Evolutionary conservation across 23 tunicate species (phyloP).

Genomic region (Halocynthia aurantium): DNA sequence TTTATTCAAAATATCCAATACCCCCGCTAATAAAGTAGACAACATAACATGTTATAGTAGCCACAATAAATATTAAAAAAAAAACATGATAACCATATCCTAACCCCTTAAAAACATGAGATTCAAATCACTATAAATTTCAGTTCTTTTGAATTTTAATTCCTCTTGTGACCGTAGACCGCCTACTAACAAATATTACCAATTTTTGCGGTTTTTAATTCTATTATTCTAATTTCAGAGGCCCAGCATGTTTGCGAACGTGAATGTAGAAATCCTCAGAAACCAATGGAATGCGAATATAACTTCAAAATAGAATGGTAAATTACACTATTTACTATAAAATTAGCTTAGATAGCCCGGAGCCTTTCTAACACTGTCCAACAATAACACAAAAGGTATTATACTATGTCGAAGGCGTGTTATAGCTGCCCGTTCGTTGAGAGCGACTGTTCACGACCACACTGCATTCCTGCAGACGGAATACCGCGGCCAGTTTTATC

Average conservation of each 20-base stretch:
- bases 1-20: too few relatives aligned
- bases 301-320: constrained; percentile 82
- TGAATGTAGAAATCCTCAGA: constrained; percentile 23
- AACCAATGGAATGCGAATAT: constrained; percentile 56
- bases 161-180: too few relatives aligned
- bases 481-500: constrained; percentile 51
- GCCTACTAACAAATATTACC: too few relatives aligned
- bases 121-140: too few relatives aligned
- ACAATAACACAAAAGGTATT: constrained; percentile 44
- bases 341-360: too few relatives aligned
- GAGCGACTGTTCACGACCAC: constrained; percentile 48
- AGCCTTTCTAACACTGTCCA: too few relatives aligned
- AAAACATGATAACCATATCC: too few relatives aligned
- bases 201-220: background rate
- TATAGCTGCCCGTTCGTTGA: constrained; percentile 55
- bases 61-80: too few relatives aligned
- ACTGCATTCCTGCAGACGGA: constrained; percentile 92
- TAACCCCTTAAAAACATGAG: too few relatives aligned
- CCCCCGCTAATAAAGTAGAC: too few relatives aligned
- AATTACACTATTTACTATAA: background rate
- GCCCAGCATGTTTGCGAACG: constrained; percentile 66
- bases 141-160: too few relatives aligned
- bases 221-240: background rate
- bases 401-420: constrained; percentile 91
- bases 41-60: too few relatives aligned